These are phyloP conservation scores for Xenopus tropicalis DNA, from an alignment of 2,113 vertebrate genomes.

Conservation along the genomic window UCB_Xtro_10.0 CM004443.2:117982001-117982500, in stretches of 20 bases:
- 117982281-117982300: conserved; percentile 66
- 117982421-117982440: no score
- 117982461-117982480: neutral
- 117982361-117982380: no score
- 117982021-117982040: no score
- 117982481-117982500: no score
- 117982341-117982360: neutral
- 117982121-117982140: conserved; percentile 69
- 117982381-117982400: no score
- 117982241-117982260: neutral
- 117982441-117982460: no score
- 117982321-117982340: conserved; percentile 67
- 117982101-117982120: conserved; percentile 52
- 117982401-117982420: no score
- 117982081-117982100: no score
- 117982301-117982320: conserved; percentile 68
- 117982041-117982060: no score
- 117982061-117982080: no score
- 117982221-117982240: no score
- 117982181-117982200: conserved; percentile 65
- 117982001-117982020: no score
- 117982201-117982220: neutral
- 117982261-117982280: conserved; percentile 48
- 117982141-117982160: conserved; percentile 68
- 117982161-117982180: conserved; percentile 57